Conservation (phyloP, 2,888 invertebrate species). For the Cinara cedri region DNA sequence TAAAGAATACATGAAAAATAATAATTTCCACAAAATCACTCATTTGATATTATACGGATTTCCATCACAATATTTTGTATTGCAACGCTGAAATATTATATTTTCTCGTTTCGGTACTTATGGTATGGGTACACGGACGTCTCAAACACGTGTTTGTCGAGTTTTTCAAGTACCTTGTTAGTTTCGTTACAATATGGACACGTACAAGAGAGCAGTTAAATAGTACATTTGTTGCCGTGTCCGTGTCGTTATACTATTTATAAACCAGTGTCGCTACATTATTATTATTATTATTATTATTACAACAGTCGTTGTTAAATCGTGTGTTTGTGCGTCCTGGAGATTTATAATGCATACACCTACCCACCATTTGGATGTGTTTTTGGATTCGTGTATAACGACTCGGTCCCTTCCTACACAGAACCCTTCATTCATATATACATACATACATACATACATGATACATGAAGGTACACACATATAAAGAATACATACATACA, state of each 20-base stretch:
- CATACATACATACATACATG: no score
- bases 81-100: not conserved
- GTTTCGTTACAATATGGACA: not conserved
- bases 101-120: no score
- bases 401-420: not conserved
- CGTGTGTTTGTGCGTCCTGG: conserved; percentile 9
- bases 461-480: no score
- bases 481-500: no score
- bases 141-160: conserved; percentile 18
- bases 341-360: conserved; percentile 12
- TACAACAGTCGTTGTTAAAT: conserved; percentile 12
- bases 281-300: not conserved
- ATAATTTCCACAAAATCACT: no score
- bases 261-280: conserved; percentile 36
- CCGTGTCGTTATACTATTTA: conserved; percentile 42
- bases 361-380: not conserved
- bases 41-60: no score
- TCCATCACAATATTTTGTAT: no score
- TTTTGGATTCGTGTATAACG: conserved; percentile 6
- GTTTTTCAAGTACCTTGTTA: conserved; percentile 22
- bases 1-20: no score
- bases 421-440: no score
- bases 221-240: conserved; percentile 27
- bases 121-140: not conserved
- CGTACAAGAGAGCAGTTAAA: not conserved